Conservation (phyloP, 2,888 invertebrate genomes). For the Philhelius pedissequus region DNA sequence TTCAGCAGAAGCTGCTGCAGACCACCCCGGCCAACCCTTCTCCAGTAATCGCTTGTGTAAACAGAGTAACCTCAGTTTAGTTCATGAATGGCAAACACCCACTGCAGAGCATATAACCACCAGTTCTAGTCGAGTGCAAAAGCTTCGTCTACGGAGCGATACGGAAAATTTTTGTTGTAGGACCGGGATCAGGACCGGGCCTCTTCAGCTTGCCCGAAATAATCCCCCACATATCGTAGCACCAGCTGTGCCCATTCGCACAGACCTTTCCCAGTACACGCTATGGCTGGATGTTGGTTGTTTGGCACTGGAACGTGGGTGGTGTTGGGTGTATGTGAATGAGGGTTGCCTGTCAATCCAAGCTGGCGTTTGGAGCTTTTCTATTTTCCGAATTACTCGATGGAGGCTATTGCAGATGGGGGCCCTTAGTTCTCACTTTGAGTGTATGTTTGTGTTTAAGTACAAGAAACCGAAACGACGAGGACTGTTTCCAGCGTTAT, state of each 20-base stretch:
- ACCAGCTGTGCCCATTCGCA: conserved; percentile 63
- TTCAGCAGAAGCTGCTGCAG: too few relatives aligned
- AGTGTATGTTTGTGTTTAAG: conserved; percentile 35
- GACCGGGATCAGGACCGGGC: conserved; percentile 39
- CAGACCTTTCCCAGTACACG: conserved; percentile 16
- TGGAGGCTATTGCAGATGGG: conserved; percentile 66
- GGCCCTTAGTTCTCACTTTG: conserved; percentile 37
- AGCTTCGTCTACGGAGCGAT: conserved; percentile 11
- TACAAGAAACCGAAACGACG: conserved; percentile 49
- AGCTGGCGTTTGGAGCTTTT: conserved; percentile 67
- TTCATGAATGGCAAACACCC: conserved; percentile 62
- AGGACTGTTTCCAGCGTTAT: conserved; percentile 40
- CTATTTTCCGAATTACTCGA: conserved; percentile 68
- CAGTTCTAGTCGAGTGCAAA: conserved; percentile 17
- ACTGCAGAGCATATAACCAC: not conserved
- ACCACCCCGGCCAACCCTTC: not conserved
- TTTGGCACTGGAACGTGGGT: not conserved
- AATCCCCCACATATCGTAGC: conserved; percentile 52
- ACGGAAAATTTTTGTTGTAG: conserved; percentile 17
- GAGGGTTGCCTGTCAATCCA: conserved; percentile 68
- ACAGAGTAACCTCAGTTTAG: conserved; percentile 67
- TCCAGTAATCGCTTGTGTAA: conserved; percentile 40
- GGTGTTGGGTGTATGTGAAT: conserved; percentile 34
- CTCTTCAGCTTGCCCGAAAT: conserved; percentile 58
- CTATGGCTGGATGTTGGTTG: not conserved